phyloP scores from a whole-genome alignment of 2,113 vertebrate genomes.

The Loxodonta africana region DNA sequence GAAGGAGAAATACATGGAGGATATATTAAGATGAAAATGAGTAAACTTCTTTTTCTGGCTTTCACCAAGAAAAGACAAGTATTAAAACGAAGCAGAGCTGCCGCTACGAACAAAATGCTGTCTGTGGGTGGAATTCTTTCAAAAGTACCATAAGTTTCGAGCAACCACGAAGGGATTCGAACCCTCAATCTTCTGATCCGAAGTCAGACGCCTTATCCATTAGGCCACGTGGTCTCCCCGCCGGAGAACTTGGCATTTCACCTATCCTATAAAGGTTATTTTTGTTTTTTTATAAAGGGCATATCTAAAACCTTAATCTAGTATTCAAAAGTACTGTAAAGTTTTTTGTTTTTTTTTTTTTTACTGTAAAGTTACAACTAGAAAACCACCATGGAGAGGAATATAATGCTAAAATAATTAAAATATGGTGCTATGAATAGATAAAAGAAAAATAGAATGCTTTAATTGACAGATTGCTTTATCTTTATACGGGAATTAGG shows the following conservation, averaged over 20 bases:
- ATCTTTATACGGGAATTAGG: neutral
- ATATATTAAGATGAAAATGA: no score
- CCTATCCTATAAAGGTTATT: fast-evolving
- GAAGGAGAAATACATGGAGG: neutral
- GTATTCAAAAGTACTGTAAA: neutral
- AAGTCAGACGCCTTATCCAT: slow-evolving; percentile 75
- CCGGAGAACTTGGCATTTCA: fast-evolving
- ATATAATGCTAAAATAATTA: no score
- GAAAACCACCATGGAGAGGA: neutral
- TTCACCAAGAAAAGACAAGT: neutral
- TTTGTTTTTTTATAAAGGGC: no score
- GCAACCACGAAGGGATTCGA: slow-evolving; percentile 49
- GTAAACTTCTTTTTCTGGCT: neutral
- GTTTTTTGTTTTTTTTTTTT: no score
- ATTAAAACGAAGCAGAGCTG: neutral
- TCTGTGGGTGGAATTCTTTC: no score
- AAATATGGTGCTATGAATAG: neutral
- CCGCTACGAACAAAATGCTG: neutral
- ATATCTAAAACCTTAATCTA: neutral
- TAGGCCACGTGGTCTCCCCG: neutral
- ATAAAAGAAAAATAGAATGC: no score
- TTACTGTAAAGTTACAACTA: neutral
- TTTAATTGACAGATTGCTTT: neutral
- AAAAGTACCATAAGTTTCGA: neutral
- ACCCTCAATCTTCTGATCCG: neutral